Evolutionary conservation across 2,888 invertebrate genomes (phyloP), one percentile per base, ranked within the genome.

Genomic region (Yponomeuta plumbellus): DNA sequence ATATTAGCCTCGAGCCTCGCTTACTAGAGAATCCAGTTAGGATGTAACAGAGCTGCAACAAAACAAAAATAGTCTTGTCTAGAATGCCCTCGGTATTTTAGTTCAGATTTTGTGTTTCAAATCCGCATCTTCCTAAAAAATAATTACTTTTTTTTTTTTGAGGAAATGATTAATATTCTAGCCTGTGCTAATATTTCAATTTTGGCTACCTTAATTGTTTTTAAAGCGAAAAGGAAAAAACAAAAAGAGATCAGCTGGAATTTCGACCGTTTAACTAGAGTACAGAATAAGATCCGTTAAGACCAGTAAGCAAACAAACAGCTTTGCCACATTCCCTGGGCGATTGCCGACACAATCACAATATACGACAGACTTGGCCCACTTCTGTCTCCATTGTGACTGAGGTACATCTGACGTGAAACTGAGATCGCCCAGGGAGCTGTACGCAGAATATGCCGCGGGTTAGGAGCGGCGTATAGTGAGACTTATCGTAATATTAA

Each of bases 401-500:
- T 70, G 72, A 72, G 68, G 71, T 71, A 73, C 80, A 78, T 81
- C 83, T 84, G 84, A 83, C 83, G 80, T 77, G 80, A 80, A 80
- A 81, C 80, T 80, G 77, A 73, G 75, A 74, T 79, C 82, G 80
- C 75, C 88, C 69, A 71, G 88, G 86, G 89, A 87, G 77, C 86
- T 22, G 59, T 59, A 59, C 23, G 21, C 11, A 58, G 22, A 21
- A 11, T 21, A n/a, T 13, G 23, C 23, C 59, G 22, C 11, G 13
- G 22, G 13, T 59, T 8, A 22, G 21, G 11, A 21, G 59, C 59
- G 6, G 22, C 21, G 23, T 59, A 22, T 22, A 13, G 21, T 13
- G 59, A 59, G 13, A 11, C n/a, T 13, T 21, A 11, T 13, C 10
- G 21, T 22, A 11, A 21, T 21, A 20, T 22, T 8, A n/a, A n/a